Conservation (phyloP, 2,797 vertebrate genomes). For the Danio albolineatus region DNA sequence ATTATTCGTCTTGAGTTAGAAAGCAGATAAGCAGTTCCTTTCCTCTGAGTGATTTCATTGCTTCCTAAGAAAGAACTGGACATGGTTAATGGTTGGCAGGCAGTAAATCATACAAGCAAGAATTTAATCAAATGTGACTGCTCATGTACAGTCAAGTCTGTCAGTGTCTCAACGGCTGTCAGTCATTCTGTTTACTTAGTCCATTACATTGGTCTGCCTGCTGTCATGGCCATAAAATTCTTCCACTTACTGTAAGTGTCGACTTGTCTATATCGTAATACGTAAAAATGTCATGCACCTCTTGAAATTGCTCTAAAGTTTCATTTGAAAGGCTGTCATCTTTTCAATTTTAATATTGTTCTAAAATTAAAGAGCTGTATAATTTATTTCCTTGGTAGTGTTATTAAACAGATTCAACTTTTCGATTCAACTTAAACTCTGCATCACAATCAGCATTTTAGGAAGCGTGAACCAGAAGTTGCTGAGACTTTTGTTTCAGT, state of each 20-base stretch:
- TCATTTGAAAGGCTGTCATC: no score
- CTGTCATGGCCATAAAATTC: not conserved
- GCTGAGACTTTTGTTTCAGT: no score
- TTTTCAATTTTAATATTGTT: no score
- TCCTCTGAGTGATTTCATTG: constrained; percentile 4
- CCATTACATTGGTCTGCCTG: not conserved
- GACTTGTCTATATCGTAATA: not conserved
- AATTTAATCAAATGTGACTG: constrained; percentile 53
- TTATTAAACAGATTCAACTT: not conserved
- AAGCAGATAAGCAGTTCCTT: not conserved
- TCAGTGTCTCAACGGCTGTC: constrained; percentile 44
- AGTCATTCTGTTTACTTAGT: constrained; percentile 35
- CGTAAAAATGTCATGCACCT: constrained; percentile 2
- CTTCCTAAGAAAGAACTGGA: not conserved
- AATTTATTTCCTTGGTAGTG: not conserved
- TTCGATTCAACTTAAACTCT: not conserved
- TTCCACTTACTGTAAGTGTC: not conserved
- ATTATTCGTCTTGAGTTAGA: not conserved
- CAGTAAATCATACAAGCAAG: constrained; percentile 23
- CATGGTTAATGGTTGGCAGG: constrained; percentile 33
- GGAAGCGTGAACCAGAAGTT: no score
- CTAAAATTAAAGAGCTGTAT: not conserved
- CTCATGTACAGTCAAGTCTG: constrained; percentile 34
- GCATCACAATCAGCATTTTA: not conserved
- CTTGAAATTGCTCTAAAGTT: not conserved